phyloP scores from a whole-genome alignment of 2,888 invertebrate species.

The Chrysodeixis includens region DNA sequence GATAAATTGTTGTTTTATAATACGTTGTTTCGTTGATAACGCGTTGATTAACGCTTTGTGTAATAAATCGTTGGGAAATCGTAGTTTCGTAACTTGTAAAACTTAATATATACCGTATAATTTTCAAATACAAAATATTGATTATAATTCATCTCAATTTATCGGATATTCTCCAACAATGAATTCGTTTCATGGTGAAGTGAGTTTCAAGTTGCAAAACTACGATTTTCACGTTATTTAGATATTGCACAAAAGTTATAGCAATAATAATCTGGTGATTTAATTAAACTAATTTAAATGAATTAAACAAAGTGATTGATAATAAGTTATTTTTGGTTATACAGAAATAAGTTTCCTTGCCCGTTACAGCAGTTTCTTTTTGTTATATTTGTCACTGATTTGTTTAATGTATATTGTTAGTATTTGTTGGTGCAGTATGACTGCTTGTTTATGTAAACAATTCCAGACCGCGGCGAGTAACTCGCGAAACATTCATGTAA shows the following conservation, averaged over 20 bases:
- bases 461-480: conserved; percentile 5
- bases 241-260: conserved; percentile 49
- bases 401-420: conserved; percentile 45
- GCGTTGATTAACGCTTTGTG: conserved; percentile 26
- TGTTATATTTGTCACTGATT: conserved; percentile 24
- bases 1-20: conserved; percentile 57
- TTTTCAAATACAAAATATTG: background rate
- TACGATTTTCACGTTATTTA: conserved; percentile 29
- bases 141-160: background rate
- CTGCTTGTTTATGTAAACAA: conserved; percentile 26
- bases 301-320: conserved; percentile 46
- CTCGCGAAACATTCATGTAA: conserved; percentile 10
- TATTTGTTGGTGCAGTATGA: conserved; percentile 49
- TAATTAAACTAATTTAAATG: conserved; percentile 37
- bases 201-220: conserved; percentile 27
- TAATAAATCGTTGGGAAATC: conserved; percentile 41
- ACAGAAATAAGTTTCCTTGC: conserved; percentile 45
- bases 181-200: background rate
- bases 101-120: background rate
- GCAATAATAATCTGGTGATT: conserved; percentile 41
- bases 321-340: conserved; percentile 47
- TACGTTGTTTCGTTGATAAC: conserved; percentile 40
- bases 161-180: background rate
- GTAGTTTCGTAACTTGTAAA: conserved; percentile 41
- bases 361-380: conserved; percentile 21